These are phyloP conservation scores for Euphydryas editha DNA, from an alignment of 2,888 invertebrate genomes.

Conservation along the genomic window DNA sequence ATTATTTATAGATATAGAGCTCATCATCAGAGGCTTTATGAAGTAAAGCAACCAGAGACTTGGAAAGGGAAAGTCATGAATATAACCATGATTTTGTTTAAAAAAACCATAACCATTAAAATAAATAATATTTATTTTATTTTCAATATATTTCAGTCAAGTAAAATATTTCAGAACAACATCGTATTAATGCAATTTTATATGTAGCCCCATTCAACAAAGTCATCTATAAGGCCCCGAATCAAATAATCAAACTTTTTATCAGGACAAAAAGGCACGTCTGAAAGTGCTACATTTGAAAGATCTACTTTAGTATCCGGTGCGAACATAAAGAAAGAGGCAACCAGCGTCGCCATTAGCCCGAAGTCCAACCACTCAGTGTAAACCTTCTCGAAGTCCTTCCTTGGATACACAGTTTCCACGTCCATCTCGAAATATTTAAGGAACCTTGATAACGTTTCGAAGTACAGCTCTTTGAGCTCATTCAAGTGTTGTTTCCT, in stretches of 20 bases:
- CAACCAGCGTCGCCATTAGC: slow-evolving; percentile 46
- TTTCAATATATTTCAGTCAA: too few species aligned
- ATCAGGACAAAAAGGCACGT: slow-evolving; percentile 47
- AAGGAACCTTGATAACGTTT: slow-evolving; percentile 50
- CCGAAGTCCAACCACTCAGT: slow-evolving; percentile 56
- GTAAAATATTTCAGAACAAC: too few species aligned
- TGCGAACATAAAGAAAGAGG: slow-evolving; percentile 53
- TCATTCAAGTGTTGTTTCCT: slow-evolving; percentile 51
- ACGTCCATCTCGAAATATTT: slow-evolving; percentile 53
- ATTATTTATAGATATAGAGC: too few species aligned
- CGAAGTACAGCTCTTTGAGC: slow-evolving; percentile 55
- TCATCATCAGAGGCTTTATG: too few species aligned
- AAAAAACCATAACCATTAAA: too few species aligned
- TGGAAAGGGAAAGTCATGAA: too few species aligned
- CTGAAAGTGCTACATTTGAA: slow-evolving; percentile 37
- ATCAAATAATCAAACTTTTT: slow-evolving; percentile 47
- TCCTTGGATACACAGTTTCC: slow-evolving; percentile 49
- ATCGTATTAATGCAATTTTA: neutral
- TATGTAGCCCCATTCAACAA: slow-evolving; percentile 36
- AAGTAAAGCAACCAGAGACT: too few species aligned
- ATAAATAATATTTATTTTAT: too few species aligned
- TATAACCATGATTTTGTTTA: too few species aligned
- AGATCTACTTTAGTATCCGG: slow-evolving; percentile 51
- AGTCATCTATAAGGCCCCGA: slow-evolving; percentile 52
- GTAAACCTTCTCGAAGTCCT: slow-evolving; percentile 54